Conservation (phyloP, 2,113 vertebrate genomes). For the Chaetura pelagica region DNA sequence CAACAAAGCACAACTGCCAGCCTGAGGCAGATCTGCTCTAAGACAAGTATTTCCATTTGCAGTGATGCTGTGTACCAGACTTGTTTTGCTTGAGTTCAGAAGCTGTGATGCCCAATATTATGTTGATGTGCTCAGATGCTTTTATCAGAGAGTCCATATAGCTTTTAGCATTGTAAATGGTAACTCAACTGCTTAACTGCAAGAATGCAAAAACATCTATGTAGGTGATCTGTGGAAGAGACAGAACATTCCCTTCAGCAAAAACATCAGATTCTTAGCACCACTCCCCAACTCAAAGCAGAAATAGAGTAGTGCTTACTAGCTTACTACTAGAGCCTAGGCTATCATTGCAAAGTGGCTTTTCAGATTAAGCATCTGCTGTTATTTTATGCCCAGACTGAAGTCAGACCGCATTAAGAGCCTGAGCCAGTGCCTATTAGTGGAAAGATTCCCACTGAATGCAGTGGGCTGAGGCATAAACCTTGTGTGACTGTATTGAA, state of each 20-base stretch:
- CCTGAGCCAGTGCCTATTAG: background rate
- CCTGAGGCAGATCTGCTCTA: background rate
- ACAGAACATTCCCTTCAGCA: background rate
- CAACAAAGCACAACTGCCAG: background rate
- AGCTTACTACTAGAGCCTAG: background rate
- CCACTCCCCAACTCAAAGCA: background rate
- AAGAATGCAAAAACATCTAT: background rate
- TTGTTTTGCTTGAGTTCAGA: background rate
- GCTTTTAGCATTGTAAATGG: background rate
- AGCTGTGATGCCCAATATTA: background rate
- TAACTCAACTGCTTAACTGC: background rate
- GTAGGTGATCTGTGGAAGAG: background rate
- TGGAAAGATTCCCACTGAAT: background rate
- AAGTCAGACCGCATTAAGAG: background rate
- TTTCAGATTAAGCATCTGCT: conserved; percentile 10
- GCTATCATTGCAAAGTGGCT: background rate
- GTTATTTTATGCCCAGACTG: background rate
- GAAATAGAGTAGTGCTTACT: background rate
- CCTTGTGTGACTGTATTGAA: background rate
- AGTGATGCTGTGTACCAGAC: background rate
- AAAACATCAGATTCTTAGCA: background rate
- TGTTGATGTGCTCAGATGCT: background rate
- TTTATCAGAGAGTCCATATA: background rate
- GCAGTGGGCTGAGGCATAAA: background rate
- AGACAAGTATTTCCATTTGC: background rate